These are phyloP conservation scores for Peucedramus taeniatus DNA, from an alignment of 2,113 vertebrate species.

Conservation along the genomic window DNA sequence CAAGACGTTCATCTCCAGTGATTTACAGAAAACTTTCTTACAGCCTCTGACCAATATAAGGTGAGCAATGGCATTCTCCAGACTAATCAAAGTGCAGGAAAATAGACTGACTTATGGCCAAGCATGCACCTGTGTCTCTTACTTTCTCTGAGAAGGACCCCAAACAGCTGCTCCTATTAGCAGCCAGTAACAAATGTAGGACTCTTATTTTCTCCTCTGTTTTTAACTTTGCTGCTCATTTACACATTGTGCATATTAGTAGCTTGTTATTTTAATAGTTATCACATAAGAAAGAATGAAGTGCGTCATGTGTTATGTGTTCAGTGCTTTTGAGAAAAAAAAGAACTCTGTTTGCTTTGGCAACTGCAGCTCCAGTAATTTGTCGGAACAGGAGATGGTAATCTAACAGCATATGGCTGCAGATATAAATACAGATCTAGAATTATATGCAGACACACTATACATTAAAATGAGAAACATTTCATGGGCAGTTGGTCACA, in stretches of 20 bases:
- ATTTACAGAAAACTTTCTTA: neutral
- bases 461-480: conserved; percentile 63
- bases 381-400: conserved; percentile 61
- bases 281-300: conserved; percentile 51
- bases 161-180: neutral
- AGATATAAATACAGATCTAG: conserved; percentile 65
- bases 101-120: neutral
- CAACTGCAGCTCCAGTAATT: conserved; percentile 66
- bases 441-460: conserved; percentile 55
- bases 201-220: neutral
- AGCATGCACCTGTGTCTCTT: neutral
- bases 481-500: conserved; percentile 52
- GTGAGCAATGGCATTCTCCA: neutral
- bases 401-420: conserved; percentile 60
- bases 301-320: conserved; percentile 22
- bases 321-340: neutral
- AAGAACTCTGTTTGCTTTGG: conserved; percentile 62
- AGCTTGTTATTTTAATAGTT: conserved; percentile 53
- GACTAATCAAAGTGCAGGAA: neutral
- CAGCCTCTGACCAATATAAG: neutral
- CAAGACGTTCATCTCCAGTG: neutral
- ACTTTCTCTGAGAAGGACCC: neutral
- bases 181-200: neutral
- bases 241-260: neutral
- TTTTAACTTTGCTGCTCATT: conserved; percentile 37